Conservation (phyloP, 2,797 vertebrate genomes). For the Sebastes oblongus region DNA sequence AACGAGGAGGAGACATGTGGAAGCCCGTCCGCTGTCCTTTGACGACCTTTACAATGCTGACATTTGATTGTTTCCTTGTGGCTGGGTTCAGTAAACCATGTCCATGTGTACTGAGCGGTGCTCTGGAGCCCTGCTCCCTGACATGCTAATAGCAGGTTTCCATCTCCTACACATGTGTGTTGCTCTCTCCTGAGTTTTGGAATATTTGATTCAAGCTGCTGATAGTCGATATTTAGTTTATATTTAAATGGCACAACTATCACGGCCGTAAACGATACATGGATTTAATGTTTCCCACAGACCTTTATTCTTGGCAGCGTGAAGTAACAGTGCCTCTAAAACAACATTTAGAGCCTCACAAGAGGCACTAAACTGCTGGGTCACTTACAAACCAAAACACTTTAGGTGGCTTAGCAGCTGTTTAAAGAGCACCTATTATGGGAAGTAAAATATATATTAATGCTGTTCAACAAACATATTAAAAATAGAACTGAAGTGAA, state of each 20-base stretch:
- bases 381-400: conserved; percentile 6
- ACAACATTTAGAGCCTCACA: conserved; percentile 32
- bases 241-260: conserved; percentile 34
- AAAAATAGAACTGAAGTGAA: not conserved
- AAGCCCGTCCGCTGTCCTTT: conserved; percentile 38
- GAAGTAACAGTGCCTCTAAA: conserved; percentile 18
- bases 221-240: conserved; percentile 25
- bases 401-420: conserved; percentile 20
- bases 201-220: conserved; percentile 32
- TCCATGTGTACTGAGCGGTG: not conserved
- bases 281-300: conserved; percentile 32
- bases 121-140: conserved; percentile 43
- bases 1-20: conserved; percentile 32
- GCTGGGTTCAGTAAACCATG: conserved; percentile 6
- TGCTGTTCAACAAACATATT: not conserved
- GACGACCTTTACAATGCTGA: conserved; percentile 46
- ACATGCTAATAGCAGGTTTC: conserved; percentile 71
- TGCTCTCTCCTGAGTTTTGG: conserved; percentile 14
- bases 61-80: conserved; percentile 57
- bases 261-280: conserved; percentile 38
- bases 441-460: not conserved
- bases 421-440: conserved; percentile 9
- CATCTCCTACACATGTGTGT: conserved; percentile 49
- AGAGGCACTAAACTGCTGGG: conserved; percentile 31
- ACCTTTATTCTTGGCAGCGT: conserved; percentile 40